Evolutionary conservation across 2,797 vertebrate species (phyloP).

Genomic region (Bradypodion ventrale): DNA sequence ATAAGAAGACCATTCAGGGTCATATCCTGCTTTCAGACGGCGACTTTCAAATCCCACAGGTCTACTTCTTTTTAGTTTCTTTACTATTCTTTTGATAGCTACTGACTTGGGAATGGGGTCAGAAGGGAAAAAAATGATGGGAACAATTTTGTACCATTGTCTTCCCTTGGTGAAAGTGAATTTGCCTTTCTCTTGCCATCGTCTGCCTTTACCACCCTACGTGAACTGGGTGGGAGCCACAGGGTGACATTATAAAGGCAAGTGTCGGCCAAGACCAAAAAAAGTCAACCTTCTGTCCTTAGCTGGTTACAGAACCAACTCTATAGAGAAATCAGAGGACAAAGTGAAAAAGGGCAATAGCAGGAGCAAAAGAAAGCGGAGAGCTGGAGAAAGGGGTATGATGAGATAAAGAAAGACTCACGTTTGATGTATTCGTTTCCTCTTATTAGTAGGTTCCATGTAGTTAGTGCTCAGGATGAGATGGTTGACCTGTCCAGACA

Average conservation of each 20-base stretch:
- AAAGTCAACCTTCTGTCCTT: conserved; percentile 47
- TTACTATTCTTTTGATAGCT: conserved; percentile 9
- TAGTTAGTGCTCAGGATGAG: conserved; percentile 71
- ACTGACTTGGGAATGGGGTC: conserved; percentile 28
- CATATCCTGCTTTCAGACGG: conserved; percentile 31
- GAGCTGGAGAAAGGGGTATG: conserved; percentile 61
- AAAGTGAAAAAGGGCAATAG: conserved; percentile 64
- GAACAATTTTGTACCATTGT: background rate
- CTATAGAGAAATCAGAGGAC: conserved; percentile 56
- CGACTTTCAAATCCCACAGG: background rate
- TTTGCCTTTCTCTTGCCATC: conserved; percentile 17
- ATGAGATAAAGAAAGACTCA: conserved; percentile 64
- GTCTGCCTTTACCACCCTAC: background rate
- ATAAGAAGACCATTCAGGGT: background rate
- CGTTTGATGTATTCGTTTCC: conserved; percentile 73
- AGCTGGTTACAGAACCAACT: conserved; percentile 59
- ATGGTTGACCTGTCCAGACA: conserved; percentile 76
- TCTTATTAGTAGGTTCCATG: conserved; percentile 74
- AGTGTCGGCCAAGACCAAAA: conserved; percentile 50
- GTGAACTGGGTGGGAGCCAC: conserved; percentile 41
- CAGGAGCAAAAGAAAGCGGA: conserved; percentile 67
- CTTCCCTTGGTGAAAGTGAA: background rate
- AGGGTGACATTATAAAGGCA: background rate
- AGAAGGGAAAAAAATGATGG: background rate
- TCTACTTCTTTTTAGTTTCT: background rate